Percentiles rank a stretch among this genome's conserved stretches.
Evolutionary conservation across 1,140 invertebrate genomes (phyloP).

Genomic region (Meloidogyne floridensis): DNA sequence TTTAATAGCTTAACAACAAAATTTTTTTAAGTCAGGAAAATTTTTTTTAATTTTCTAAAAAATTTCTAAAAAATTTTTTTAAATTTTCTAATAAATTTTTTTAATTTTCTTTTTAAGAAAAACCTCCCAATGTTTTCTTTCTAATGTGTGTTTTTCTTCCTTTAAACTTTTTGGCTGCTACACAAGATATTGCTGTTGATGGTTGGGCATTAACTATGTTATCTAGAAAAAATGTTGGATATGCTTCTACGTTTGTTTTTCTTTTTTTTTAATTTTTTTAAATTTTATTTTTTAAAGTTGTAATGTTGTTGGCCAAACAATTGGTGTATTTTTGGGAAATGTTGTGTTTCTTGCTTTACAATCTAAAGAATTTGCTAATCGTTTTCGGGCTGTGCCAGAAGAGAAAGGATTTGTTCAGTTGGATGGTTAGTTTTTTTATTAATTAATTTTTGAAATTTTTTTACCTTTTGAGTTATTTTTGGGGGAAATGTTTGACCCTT

Average conservation of each 20-base stretch:
- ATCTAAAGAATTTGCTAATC: slow-evolving; percentile 92
- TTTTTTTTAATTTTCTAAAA: not conserved
- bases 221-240: slow-evolving; percentile 90
- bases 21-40: not conserved
- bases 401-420: slow-evolving; percentile 81
- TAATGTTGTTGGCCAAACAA: slow-evolving; percentile 95
- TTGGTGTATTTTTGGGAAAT: slow-evolving; percentile 95
- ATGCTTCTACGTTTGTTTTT: slow-evolving; percentile 79
- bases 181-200: slow-evolving; percentile 98
- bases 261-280: not conserved
- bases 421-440: slow-evolving; percentile 70
- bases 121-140: slow-evolving; percentile 76
- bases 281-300: slow-evolving; percentile 65
- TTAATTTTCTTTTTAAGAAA: not conserved
- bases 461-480: no score
- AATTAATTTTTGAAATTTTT: not conserved
- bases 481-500: no score
- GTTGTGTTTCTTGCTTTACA: slow-evolving; percentile 95
- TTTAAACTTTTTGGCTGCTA: slow-evolving; percentile 93
- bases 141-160: slow-evolving; percentile 85
- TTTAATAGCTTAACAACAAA: no score
- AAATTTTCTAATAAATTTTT: not conserved
- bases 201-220: slow-evolving; percentile 99
- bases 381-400: slow-evolving; percentile 75
- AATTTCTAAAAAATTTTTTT: not conserved